phyloP scores from a whole-genome alignment of 1,140 invertebrate species.

The Palaemon carinicauda region DNA sequence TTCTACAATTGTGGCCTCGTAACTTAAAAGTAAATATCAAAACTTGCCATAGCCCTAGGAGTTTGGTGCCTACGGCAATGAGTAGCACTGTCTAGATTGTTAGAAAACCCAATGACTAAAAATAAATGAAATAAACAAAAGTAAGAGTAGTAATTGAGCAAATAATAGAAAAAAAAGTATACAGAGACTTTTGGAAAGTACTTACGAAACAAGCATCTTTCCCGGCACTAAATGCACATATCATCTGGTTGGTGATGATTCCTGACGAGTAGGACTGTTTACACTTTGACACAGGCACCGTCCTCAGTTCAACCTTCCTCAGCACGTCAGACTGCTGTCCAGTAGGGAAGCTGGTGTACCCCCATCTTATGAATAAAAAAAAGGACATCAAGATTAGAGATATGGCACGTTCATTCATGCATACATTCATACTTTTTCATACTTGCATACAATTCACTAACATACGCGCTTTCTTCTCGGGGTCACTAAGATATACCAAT shows the following conservation, averaged over 20 bases:
- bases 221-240: constrained; percentile 13
- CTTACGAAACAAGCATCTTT: constrained; percentile 48
- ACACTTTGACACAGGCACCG: constrained; percentile 4
- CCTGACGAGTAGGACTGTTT: background rate
- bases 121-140: too few relatives aligned
- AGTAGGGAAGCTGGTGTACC: constrained; percentile 1
- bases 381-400: background rate
- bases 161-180: too few relatives aligned
- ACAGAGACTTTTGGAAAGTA: background rate
- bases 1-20: background rate
- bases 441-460: too few relatives aligned
- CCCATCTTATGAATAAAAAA: constrained; percentile 6
- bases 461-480: background rate
- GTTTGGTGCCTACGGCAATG: too few relatives aligned
- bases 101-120: too few relatives aligned
- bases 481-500: background rate
- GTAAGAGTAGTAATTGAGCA: too few relatives aligned
- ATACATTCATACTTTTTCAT: too few relatives aligned
- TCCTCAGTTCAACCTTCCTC: constrained; percentile 26
- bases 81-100: too few relatives aligned
- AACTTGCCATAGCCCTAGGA: too few relatives aligned
- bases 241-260: constrained; percentile 30
- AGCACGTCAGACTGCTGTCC: background rate
- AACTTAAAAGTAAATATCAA: background rate
- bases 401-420: background rate